These are phyloP conservation scores for Cataglyphis livida DNA, from an alignment of 2,888 invertebrate species.

Conservation along the genomic window DNA sequence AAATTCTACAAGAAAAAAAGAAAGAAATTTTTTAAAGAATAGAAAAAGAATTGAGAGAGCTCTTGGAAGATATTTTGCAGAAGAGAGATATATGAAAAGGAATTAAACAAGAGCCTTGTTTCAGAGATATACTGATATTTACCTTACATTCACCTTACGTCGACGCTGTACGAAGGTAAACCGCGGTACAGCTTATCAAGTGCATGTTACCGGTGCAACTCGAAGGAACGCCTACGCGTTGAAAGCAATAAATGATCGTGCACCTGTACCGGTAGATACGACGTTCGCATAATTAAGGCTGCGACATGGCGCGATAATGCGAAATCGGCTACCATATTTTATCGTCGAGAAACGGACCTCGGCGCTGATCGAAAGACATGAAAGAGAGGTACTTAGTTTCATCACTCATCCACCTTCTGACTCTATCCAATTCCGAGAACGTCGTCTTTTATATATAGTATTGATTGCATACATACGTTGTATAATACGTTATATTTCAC, in stretches of 20 bases:
- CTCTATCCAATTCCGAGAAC: neutral
- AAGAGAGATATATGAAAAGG: neutral
- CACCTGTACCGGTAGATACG: conserved; percentile 59
- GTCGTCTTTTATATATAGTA: neutral
- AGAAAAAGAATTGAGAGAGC: neutral
- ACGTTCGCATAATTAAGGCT: conserved; percentile 77
- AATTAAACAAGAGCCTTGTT: neutral
- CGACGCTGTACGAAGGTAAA: conserved; percentile 34
- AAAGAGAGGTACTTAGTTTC: conserved; percentile 44
- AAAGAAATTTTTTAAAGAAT: neutral
- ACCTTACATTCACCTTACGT: conserved; percentile 25
- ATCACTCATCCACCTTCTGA: neutral
- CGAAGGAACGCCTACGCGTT: conserved; percentile 55
- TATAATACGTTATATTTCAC: neutral
- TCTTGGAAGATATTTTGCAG: neutral
- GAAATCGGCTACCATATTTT: conserved; percentile 78
- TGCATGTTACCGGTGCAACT: conserved; percentile 22
- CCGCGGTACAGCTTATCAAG: conserved; percentile 56
- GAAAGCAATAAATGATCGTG: conserved; percentile 74
- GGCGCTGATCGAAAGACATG: conserved; percentile 27
- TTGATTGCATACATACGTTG: conserved; percentile 9
- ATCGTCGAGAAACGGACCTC: conserved; percentile 71
- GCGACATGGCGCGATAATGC: conserved; percentile 77
- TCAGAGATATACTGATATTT: conserved; percentile 25
- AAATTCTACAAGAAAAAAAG: neutral